Base-by-base conservation (phyloP, 2,888 invertebrate genomes). In the Tineola bisselliella region DNA sequence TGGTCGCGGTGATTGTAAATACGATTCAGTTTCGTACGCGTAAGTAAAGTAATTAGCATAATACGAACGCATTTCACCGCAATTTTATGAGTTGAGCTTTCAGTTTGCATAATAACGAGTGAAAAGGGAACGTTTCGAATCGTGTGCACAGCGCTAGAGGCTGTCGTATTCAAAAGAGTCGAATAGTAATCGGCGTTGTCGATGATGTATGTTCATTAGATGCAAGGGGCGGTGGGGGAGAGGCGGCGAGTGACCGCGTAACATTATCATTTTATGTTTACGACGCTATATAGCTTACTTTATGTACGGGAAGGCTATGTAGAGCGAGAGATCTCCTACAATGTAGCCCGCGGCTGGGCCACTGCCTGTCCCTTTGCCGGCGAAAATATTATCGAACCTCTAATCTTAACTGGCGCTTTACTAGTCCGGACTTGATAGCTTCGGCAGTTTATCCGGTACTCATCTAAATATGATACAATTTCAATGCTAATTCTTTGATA, bases 41-140 rank as follows among this genome's bases (percentile, higher is more conserved):
- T 56, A 56, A 59, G 57, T 75, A 68, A 69, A 71, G 63, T 54
- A 63, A 71, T 75, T 71, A 70, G 64, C 72, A 76, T 76, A 73
- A 70, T 73, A 77, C 75, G 74, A 74, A 74, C 74, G 76, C 76
- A 71, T 68, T 72, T 72, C 71, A 71, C 64, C 64, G 64, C 63
- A 64, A 64, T 66, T 75, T 76, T 74, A 75, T 70, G 69, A 66
- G 64, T 62, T 65, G 62, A 63, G 67, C 66, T 70, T 69, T 68
- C 68, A 66, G 66, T 67, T 68, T 70, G 73, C 72, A 75, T 54
- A 54, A 54, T 54, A 54, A 54, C 54, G 25, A 54, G 54, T 25
- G 54, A 54, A 54, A 54, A 58, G 58, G 57, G 33, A 58, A 13
- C 19, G 17, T 48, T 48, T 48, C 48, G 15, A 48, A 48, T 12